Evolutionary conservation across 2,797 vertebrate species (phyloP).

Genomic region (Botia kubotai): DNA sequence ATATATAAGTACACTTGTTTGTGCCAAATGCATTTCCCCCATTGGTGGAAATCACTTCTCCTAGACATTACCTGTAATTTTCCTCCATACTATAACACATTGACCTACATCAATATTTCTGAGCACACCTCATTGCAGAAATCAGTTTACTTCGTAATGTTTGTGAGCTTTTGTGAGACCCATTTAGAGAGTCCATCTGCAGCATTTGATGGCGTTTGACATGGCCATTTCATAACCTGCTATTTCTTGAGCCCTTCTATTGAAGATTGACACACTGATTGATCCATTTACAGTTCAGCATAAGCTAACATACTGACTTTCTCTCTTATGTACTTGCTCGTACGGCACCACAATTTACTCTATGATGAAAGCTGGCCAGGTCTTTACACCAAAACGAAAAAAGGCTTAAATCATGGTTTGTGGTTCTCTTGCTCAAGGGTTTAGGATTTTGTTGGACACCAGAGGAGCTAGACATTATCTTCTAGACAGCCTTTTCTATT

Average conservation of each 20-base stretch:
- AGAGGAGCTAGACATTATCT: background rate
- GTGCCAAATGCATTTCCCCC: too few relatives aligned
- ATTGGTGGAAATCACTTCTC: background rate
- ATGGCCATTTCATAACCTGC: slow-evolving; percentile 3
- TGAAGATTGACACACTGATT: slow-evolving; percentile 3
- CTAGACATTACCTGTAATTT: slow-evolving; percentile 12
- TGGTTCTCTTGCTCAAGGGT: background rate
- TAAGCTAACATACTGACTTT: background rate
- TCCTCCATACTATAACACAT: background rate
- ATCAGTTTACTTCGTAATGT: background rate
- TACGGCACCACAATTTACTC: background rate
- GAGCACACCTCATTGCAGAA: background rate
- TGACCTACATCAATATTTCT: slow-evolving; percentile 5
- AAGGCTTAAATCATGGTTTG: background rate
- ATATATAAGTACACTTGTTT: background rate
- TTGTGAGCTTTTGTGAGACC: background rate
- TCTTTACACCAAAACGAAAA: background rate
- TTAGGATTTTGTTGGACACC: background rate
- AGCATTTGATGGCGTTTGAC: background rate
- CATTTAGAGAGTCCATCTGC: background rate
- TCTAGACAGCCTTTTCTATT: background rate
- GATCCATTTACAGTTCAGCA: background rate
- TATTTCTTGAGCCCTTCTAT: background rate
- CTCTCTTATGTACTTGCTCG: background rate
- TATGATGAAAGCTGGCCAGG: background rate